Evolutionary conservation across 2,797 vertebrate genomes (phyloP).

Genomic region (Lepilemur septentrionalis): DNA sequence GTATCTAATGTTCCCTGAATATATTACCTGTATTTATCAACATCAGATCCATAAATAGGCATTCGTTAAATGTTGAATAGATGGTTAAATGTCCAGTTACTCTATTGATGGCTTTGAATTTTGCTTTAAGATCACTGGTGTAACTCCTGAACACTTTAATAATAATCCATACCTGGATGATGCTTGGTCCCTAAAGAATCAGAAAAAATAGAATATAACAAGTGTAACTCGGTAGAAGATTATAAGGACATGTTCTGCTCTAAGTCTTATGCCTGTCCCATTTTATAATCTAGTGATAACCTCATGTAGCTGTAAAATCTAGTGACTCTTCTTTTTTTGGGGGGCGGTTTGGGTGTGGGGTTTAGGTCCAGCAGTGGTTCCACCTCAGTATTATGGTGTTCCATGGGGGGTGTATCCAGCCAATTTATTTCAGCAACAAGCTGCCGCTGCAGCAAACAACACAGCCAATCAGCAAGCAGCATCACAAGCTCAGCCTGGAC

Average conservation of each 20-base stretch:
- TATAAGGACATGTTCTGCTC: background rate
- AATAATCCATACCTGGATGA: background rate
- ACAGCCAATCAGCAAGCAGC: slow-evolving; percentile 95
- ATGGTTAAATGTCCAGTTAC: background rate
- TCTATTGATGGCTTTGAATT: slow-evolving; percentile 20
- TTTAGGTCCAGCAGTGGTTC: slow-evolving; percentile 96
- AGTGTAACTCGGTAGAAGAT: background rate
- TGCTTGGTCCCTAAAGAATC: background rate
- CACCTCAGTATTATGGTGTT: slow-evolving; percentile 98
- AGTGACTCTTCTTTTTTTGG: background rate
- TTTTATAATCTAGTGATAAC: slow-evolving; percentile 16
- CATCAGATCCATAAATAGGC: background rate
- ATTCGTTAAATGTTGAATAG: background rate
- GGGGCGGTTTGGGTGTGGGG: background rate
- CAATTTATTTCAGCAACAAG: slow-evolving; percentile 98
- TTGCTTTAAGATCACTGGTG: background rate
- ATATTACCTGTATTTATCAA: background rate
- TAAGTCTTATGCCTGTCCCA: background rate
- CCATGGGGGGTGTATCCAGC: slow-evolving; percentile 99
- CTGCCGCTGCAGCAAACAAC: slow-evolving; percentile 89
- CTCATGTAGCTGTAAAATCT: slow-evolving; percentile 32
- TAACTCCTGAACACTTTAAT: background rate
- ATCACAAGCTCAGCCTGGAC: slow-evolving; percentile 92
- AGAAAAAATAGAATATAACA: background rate
- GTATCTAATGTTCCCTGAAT: background rate